phyloP scores from a whole-genome alignment of 1,140 invertebrate genomes.

The Holotrichia oblita region DNA sequence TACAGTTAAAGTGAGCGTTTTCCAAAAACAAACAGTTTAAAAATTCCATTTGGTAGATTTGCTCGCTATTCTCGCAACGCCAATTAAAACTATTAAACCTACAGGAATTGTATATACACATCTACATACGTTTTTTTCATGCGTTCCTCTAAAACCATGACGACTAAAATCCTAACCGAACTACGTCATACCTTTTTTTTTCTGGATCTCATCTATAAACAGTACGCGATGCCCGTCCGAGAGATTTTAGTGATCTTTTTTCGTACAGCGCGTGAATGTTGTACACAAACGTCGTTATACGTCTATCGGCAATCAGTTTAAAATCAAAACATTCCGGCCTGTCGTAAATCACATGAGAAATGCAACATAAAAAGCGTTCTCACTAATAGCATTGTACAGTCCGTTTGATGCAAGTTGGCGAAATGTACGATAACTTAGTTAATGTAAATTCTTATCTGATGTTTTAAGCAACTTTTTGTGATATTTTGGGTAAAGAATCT shows the following conservation, averaged over 20 bases:
- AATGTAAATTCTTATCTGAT: too few species aligned
- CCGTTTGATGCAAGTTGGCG: too few species aligned
- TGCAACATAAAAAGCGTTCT: slow-evolving; percentile 9
- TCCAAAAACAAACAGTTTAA: too few species aligned
- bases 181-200: neutral
- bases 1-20: too few species aligned
- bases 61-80: too few species aligned
- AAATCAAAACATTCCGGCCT: slow-evolving; percentile 1
- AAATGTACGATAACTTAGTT: too few species aligned
- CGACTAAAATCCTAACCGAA: neutral
- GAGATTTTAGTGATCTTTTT: neutral
- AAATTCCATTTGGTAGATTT: too few species aligned
- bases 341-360: slow-evolving; percentile 1
- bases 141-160: neutral
- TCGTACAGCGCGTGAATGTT: neutral
- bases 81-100: too few species aligned
- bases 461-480: too few species aligned
- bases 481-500: too few species aligned
- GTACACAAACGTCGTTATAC: neutral
- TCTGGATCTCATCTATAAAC: slow-evolving; percentile 7
- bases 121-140: too few species aligned
- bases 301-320: neutral
- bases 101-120: too few species aligned
- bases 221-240: neutral
- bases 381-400: neutral